Percentiles rank a stretch among this genome's conserved stretches.
Evolutionary conservation across 2,888 invertebrate species (phyloP).

Genomic region (Drosophila hamatofila): DNA sequence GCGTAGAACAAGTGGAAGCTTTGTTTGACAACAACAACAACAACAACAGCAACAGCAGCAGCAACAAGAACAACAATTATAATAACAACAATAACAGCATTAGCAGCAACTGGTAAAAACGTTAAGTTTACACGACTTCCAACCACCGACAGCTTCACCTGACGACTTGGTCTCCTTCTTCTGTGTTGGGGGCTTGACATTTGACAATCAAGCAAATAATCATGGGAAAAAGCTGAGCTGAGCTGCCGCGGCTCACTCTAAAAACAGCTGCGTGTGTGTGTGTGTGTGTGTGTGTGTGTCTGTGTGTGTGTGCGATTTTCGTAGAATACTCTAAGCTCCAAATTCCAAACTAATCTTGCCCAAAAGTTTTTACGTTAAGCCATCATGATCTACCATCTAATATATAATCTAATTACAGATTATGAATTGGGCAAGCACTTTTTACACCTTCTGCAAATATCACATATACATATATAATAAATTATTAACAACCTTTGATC

Average conservation of each 20-base stretch:
- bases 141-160: constrained; percentile 62
- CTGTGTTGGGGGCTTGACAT: constrained; percentile 76
- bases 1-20: constrained; percentile 83
- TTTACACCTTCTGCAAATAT: too few species aligned
- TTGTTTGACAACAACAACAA: constrained; percentile 79
- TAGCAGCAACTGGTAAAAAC: constrained; percentile 61
- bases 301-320: constrained; percentile 23
- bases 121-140: constrained; percentile 80
- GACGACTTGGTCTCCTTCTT: constrained; percentile 34
- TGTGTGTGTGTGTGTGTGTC: constrained; percentile 3
- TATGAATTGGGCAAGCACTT: neutral
- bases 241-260: constrained; percentile 39
- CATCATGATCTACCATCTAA: neutral
- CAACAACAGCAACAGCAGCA: constrained; percentile 53
- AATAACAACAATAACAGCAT: constrained; percentile 56
- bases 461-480: too few species aligned
- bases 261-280: constrained; percentile 7
- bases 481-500: too few species aligned
- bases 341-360: neutral
- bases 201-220: constrained; percentile 83
- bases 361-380: neutral
- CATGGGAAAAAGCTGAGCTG: constrained; percentile 77
- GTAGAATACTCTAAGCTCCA: constrained; percentile 7
- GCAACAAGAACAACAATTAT: constrained; percentile 50
- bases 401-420: neutral